Evolutionary conservation across 2,888 invertebrate species (phyloP), one percentile per base, ranked within the genome.

Genomic region (Rutpela maculata): DNA sequence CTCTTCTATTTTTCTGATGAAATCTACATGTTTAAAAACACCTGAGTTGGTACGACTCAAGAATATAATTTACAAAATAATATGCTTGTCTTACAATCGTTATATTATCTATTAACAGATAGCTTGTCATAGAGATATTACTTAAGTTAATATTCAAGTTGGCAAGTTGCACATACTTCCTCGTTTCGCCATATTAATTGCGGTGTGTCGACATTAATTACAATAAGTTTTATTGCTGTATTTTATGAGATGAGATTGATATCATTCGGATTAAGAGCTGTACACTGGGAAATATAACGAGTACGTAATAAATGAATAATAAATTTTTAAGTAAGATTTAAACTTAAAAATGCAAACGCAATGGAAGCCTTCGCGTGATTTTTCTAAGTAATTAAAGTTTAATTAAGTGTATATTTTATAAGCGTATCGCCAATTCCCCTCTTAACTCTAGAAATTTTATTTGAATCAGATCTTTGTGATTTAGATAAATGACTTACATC

Each of bases 121-220:
- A 12, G 43, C 43, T 12, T 50, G 50, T 50, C 65, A 18, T 43
- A 18, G 43, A 65, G 19, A 43, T 62, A 65, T 65, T 43, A 65
- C 38, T 65, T 65, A 65, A 65, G 18, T 65, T 43, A 65, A 65
- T 65, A 65, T 65, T 43, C 62, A 22, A 65, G 18, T 43, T 19
- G 65, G 65, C 43, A 43, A 65, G 43, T 43, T 65, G 50, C 68
- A 38, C 68, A 31, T 57, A 68, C 22, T 68, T 68, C 68, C 68
- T 68, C 18, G 38, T 26, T 68, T 19, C 57, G 7, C 10, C 18
- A 31, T 68, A 68, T 68, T 68, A 68, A 68, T 68, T 68, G 57
- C 59, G n/a, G n/a, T 60, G 18, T 35, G 71, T 62, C 71, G 62
- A 19, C 71, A 60, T 71, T 59, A 59, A 71, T 71, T 71, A 68